Percentiles rank a stretch among this genome's conserved stretches.
phyloP scores from a whole-genome alignment of 2,888 invertebrate species.

The Agrenia bidenticulata region DNA sequence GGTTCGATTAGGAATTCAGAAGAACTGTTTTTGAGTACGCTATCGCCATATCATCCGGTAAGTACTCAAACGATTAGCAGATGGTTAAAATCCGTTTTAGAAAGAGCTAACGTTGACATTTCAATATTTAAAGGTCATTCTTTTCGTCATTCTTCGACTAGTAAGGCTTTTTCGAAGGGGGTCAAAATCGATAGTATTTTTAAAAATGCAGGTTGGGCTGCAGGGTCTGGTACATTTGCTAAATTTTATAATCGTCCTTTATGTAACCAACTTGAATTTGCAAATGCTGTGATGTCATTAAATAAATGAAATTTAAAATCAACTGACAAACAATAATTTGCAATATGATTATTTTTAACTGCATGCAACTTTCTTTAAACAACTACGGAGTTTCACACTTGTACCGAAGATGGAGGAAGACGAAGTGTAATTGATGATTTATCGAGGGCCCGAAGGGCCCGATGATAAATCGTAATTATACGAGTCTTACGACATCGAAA shows the following conservation, averaged over 20 bases:
- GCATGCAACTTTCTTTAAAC: no score
- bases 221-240: conserved; percentile 13
- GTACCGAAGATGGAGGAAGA: no score
- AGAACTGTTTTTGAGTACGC: conserved; percentile 18
- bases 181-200: conserved; percentile 15
- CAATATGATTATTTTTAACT: no score
- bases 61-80: conserved; percentile 26
- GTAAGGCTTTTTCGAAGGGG: conserved; percentile 18
- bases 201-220: conserved; percentile 20
- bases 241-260: conserved; percentile 24
- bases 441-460: no score
- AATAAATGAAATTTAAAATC: no score
- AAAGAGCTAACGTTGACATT: conserved; percentile 9
- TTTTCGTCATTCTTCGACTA: conserved; percentile 25
- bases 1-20: background rate
- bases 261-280: background rate
- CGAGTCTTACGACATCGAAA: no score
- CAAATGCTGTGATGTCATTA: background rate
- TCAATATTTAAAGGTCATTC: conserved; percentile 18
- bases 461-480: no score
- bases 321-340: no score
- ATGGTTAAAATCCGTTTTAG: conserved; percentile 21
- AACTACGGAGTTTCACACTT: no score
- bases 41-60: conserved; percentile 17
- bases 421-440: no score